A percentile compares a stretch with the other conserved stretches of the same genome.
Conservation (phyloP, 1,140 invertebrate species). For the Ceratosolen fusciceps region DNA sequence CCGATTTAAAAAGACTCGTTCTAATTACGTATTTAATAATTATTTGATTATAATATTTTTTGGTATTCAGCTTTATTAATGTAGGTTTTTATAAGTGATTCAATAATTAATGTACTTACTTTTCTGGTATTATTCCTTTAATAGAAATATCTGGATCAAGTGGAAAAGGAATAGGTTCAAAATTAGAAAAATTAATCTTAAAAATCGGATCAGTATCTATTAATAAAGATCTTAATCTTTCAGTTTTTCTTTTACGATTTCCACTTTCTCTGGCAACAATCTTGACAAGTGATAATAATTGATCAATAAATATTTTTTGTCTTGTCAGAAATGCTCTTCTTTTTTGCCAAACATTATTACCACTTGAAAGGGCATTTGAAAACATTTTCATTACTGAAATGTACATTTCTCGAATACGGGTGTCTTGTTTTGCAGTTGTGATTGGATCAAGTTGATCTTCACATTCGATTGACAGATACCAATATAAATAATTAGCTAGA, state of each 20-base stretch:
- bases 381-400: slow-evolving; percentile 90
- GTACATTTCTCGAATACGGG: slow-evolving; percentile 87
- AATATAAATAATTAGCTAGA: slow-evolving; percentile 97
- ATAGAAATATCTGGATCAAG: slow-evolving; percentile 93
- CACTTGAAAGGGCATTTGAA: slow-evolving; percentile 77
- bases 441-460: slow-evolving; percentile 82
- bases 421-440: slow-evolving; percentile 80
- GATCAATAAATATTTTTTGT: slow-evolving; percentile 93
- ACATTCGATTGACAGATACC: slow-evolving; percentile 95
- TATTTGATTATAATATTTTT: slow-evolving; percentile 23
- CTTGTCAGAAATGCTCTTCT: slow-evolving; percentile 80
- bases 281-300: slow-evolving; percentile 91
- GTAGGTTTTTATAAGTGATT: neutral
- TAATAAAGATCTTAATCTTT: slow-evolving; percentile 87
- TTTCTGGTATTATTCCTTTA: slow-evolving; percentile 90
- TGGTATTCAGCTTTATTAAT: neutral
- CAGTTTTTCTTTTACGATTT: slow-evolving; percentile 92
- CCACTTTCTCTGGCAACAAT: slow-evolving; percentile 92
- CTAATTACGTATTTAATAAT: slow-evolving; percentile 58
- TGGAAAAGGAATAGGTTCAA: slow-evolving; percentile 94
- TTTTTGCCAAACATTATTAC: slow-evolving; percentile 79
- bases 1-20: slow-evolving; percentile 96
- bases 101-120: slow-evolving; percentile 66
- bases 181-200: slow-evolving; percentile 91
- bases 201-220: slow-evolving; percentile 83